Evolutionary conservation across 2,888 invertebrate genomes (phyloP).

Genomic region (Serripes groenlandicus): DNA sequence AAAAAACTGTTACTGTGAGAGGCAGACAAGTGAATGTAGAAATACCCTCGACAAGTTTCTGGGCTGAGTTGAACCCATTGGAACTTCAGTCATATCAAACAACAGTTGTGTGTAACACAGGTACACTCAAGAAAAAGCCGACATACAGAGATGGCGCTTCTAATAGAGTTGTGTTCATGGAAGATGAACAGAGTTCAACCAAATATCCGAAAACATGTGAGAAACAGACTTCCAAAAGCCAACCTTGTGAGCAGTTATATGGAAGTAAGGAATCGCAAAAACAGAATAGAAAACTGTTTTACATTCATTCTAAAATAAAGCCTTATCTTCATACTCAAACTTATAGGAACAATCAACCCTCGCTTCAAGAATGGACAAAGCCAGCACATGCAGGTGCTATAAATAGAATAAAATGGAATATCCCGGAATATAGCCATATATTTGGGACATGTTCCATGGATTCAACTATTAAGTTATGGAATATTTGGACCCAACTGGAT

Average conservation of each 20-base stretch:
- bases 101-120: background rate
- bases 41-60: conserved; percentile 58
- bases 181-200: background rate
- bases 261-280: background rate
- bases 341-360: conserved; percentile 27
- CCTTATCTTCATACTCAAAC: conserved; percentile 59
- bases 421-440: conserved; percentile 82
- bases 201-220: background rate
- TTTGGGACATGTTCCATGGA: conserved; percentile 85
- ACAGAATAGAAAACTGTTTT: conserved; percentile 71
- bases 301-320: conserved; percentile 79
- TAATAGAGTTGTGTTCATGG: background rate
- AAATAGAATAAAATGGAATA: conserved; percentile 83
- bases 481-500: conserved; percentile 79
- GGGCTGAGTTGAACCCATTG: conserved; percentile 34
- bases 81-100: conserved; percentile 43
- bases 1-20: conserved; percentile 5
- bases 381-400: conserved; percentile 78
- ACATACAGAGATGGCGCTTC: background rate
- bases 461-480: conserved; percentile 84
- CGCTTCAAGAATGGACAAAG: conserved; percentile 48
- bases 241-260: background rate
- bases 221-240: background rate
- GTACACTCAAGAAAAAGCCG: background rate
- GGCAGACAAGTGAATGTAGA: conserved; percentile 41